phyloP scores from a whole-genome alignment of 2,888 invertebrate genomes.

The Drosophila nigritarsus region DNA sequence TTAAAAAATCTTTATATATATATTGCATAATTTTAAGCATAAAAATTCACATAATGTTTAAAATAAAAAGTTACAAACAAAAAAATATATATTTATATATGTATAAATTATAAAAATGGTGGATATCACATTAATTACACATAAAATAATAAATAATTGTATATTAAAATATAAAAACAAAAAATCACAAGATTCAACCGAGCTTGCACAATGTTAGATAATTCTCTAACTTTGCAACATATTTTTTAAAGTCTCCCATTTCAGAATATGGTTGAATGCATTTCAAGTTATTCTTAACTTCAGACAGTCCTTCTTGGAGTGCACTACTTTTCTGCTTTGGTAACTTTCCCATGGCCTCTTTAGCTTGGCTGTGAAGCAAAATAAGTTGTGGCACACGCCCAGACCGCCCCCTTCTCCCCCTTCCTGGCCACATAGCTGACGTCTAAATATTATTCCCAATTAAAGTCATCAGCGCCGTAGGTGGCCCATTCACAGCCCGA shows the following conservation, averaged over 20 bases:
- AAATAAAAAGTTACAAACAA: too few relatives aligned
- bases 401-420: slow-evolving; percentile 6
- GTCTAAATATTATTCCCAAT: slow-evolving; percentile 85
- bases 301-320: neutral
- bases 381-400: slow-evolving; percentile 20
- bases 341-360: slow-evolving; percentile 39
- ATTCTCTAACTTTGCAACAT: neutral
- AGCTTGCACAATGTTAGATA: neutral
- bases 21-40: neutral
- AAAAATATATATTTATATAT: too few relatives aligned
- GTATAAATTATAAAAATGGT: neutral
- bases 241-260: neutral
- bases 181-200: neutral
- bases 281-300: neutral
- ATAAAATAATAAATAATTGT: neutral
- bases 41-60: too few relatives aligned
- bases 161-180: neutral
- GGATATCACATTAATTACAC: neutral
- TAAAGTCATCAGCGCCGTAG: slow-evolving; percentile 83
- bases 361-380: slow-evolving; percentile 25
- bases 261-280: too few relatives aligned
- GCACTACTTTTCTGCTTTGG: slow-evolving; percentile 3
- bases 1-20: neutral
- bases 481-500: slow-evolving; percentile 66
- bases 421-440: slow-evolving; percentile 56